Base-by-base conservation (phyloP, 2,113 vertebrate genomes). In the Calidris pygmaea region DNA sequence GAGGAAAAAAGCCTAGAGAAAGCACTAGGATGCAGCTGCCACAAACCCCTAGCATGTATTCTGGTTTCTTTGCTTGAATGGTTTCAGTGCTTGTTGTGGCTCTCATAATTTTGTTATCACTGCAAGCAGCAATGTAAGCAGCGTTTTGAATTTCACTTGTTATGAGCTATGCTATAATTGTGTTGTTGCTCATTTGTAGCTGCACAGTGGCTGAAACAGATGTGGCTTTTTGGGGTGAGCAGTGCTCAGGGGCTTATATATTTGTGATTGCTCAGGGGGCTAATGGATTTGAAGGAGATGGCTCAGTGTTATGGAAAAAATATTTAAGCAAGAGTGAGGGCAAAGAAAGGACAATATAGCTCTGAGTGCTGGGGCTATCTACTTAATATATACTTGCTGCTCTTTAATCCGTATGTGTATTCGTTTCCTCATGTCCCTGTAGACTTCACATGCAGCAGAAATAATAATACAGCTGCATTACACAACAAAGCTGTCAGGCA, bases 41-140 rank as follows among this genome's bases (percentile, higher is more conserved):
- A 82, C 50, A 50, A 76, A 89, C 91, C n/a, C 47, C 59, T 85
- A 62, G 48, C 4, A 0, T 76, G 34, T 87, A 73, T 89, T 91
- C 74, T 60, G 14, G 56, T 87, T 88, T 66, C 48, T 75, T 93
- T 93, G 89, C 93, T 93, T 90, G 90, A 94, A 70, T 0, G 6
- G 37, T 76, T 93, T 93, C 77, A 78, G 80, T 84, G 79, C 88
- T 95, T 95, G 83, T 66, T 85, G 86, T 85, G 93, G 95, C 66
- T 87, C 67, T 87, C 81, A 53, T 87, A 85, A 97, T 95, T 94
- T 87, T 89, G 60, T 89, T 93, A 89, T 72, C 92, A 78, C 62
- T 95, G 84, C 73, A 82, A 96, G 90, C 85, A 87, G 79, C 41
- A 77, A 85, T 78, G 65, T 55, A 93, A 91, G 68, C 77, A 87